Evolutionary conservation across 2,888 invertebrate genomes (phyloP).

Genomic region (Chironomus tentans): DNA sequence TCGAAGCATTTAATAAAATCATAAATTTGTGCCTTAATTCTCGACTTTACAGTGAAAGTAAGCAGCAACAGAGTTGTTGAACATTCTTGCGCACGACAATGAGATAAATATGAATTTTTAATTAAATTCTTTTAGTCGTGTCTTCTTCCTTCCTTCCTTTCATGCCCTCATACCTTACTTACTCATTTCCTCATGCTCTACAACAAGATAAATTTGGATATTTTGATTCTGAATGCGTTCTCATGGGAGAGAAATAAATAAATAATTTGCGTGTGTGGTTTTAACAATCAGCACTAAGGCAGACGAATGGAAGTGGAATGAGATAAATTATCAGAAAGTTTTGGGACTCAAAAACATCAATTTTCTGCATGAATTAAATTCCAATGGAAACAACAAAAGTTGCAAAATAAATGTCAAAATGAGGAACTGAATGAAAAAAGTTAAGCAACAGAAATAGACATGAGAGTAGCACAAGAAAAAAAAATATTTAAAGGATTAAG

Average conservation of each 20-base stretch:
- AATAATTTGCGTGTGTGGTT: background rate
- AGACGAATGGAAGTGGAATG: background rate
- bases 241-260: no score
- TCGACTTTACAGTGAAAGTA: background rate
- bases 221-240: background rate
- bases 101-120: conserved; percentile 23
- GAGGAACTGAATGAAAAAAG: no score
- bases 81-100: background rate
- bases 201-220: background rate
- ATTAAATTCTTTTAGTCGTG: conserved; percentile 8
- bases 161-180: background rate
- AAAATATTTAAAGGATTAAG: no score
- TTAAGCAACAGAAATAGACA: no score
- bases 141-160: background rate
- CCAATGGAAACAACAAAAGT: background rate
- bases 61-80: background rate
- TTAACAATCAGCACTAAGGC: background rate
- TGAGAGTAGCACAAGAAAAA: no score
- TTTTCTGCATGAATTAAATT: background rate
- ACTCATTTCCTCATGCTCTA: background rate
- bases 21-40: conserved; percentile 1
- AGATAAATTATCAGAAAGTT: background rate
- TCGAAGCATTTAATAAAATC: conserved; percentile 10
- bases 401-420: no score
- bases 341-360: background rate